A percentile compares a stretch with the other conserved stretches of the same genome.
These are phyloP conservation scores for Cynocephalus volans DNA, from an alignment of 2,113 vertebrate species.

Conservation along the genomic window DNA sequence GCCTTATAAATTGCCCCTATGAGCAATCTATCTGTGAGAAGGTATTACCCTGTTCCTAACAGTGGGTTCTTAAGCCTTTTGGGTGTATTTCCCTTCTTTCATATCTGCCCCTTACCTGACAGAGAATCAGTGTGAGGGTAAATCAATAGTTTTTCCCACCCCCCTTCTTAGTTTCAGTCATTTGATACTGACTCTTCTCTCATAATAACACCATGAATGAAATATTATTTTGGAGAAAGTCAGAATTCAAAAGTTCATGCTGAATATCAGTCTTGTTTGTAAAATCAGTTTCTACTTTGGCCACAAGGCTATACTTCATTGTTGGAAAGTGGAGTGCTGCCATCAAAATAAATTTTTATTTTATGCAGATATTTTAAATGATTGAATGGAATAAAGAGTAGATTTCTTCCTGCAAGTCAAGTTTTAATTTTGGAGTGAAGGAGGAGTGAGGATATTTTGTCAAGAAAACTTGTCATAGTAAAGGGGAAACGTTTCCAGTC, in stretches of 20 bases:
- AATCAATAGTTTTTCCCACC: neutral
- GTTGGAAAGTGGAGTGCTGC: neutral
- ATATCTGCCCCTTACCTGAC: neutral
- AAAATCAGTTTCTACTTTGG: neutral
- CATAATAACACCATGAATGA: neutral
- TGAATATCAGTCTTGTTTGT: neutral
- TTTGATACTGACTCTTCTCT: slow-evolving; percentile 13
- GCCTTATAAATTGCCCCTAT: neutral
- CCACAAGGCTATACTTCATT: neutral
- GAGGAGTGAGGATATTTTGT: neutral
- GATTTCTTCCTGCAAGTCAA: neutral
- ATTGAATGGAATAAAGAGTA: neutral
- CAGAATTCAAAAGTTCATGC: neutral
- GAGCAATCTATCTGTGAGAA: neutral
- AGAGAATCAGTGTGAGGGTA: slow-evolving; percentile 42
- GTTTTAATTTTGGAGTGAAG: neutral
- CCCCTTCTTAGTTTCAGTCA: neutral
- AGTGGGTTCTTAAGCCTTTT: neutral
- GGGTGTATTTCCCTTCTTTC: neutral
- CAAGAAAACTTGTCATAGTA: neutral
- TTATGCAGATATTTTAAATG: neutral
- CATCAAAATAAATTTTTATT: neutral
- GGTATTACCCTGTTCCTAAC: neutral
- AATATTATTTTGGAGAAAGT: slow-evolving; percentile 27
- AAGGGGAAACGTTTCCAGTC: neutral